Base-by-base conservation (phyloP, 1,140 invertebrate genomes). In the Probaryconus sp. region DNA sequence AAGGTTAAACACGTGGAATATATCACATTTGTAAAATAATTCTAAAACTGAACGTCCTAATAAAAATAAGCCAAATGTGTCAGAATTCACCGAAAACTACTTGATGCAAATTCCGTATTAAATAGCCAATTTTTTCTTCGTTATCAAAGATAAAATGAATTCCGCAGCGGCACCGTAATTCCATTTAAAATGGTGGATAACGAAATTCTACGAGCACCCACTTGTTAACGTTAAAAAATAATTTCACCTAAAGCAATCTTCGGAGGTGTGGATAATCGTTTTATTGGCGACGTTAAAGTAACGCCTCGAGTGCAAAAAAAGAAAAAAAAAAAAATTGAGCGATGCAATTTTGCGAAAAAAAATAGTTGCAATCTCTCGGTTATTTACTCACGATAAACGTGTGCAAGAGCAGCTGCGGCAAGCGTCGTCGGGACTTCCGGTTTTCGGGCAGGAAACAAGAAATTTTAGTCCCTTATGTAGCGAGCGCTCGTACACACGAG, bases 381-480 rank as follows among this genome's bases (percentile, higher is more conserved):
- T 75, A 70, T 75, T 69, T 65, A 65, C 61, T 65, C 16, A 47
- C 40, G 53, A 67, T 76, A 76, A 70, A 63, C 65, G 61, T 48
- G 67, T 43, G 65, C 48, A 53, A 17, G 9, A 71, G 50, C 67
- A 71, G 67, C 67, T 71, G 73, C 30, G 18, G 38, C 17, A n/a
- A 42, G 13, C 47, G 47, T 33, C 28, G 28, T 37, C 48, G 48
- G 45, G 17, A 30, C 31, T 75, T 75, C 72, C 65, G 65, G 58
- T 69, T 75, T 75, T 70, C 45, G 55, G 65, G 40, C 72, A 63
- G 72, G 72, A 75, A 75, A 28, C 72, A 26, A 69, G 64, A 53
- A 47, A 64, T 75, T 75, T 75, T 75, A 28, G 58, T 75, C 51
- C 58, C 64, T 68, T 53, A 33, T 53, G 14, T 3, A 47, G 40